A percentile compares a stretch with the other conserved stretches of the same genome.
Evolutionary conservation across 2,113 vertebrate species (phyloP).

Genomic region (Thunnus thynnus): DNA sequence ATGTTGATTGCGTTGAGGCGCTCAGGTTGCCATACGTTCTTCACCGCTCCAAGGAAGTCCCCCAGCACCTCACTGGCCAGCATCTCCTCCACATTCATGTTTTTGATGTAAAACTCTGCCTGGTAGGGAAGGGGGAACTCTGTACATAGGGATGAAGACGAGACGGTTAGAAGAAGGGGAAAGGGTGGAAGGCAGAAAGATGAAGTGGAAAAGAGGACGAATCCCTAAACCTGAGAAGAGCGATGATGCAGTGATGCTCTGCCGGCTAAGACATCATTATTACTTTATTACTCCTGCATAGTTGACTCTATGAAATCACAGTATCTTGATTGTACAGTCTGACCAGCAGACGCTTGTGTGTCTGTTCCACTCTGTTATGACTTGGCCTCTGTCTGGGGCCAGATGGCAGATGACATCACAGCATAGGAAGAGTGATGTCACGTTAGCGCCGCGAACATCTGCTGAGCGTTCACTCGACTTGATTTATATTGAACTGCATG

Average conservation of each 20-base stretch:
- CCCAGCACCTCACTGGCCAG: constrained; percentile 97
- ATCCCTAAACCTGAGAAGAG: neutral
- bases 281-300: constrained; percentile 7
- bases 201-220: neutral
- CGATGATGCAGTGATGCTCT: neutral
- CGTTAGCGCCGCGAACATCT: constrained; percentile 59
- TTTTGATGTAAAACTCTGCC: constrained; percentile 98
- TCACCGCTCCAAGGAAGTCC: constrained; percentile 97
- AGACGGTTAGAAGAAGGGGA: neutral
- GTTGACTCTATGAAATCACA: neutral
- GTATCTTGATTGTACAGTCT: neutral
- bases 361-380: constrained; percentile 25
- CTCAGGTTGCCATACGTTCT: constrained; percentile 98
- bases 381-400: constrained; percentile 24
- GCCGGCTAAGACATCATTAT: constrained; percentile 28
- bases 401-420: constrained; percentile 74
- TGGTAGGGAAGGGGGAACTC: constrained; percentile 96
- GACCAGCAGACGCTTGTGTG: constrained; percentile 10
- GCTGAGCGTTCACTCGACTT: constrained; percentile 38
- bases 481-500: constrained; percentile 26
- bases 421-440: constrained; percentile 65
- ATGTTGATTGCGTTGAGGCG: constrained; percentile 98
- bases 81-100: constrained; percentile 99
- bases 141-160: constrained; percentile 56
- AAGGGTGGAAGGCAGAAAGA: neutral